Evolutionary conservation across 2,888 invertebrate genomes (phyloP), one percentile per base, ranked within the genome.

Genomic region (Hetaerina titia): DNA sequence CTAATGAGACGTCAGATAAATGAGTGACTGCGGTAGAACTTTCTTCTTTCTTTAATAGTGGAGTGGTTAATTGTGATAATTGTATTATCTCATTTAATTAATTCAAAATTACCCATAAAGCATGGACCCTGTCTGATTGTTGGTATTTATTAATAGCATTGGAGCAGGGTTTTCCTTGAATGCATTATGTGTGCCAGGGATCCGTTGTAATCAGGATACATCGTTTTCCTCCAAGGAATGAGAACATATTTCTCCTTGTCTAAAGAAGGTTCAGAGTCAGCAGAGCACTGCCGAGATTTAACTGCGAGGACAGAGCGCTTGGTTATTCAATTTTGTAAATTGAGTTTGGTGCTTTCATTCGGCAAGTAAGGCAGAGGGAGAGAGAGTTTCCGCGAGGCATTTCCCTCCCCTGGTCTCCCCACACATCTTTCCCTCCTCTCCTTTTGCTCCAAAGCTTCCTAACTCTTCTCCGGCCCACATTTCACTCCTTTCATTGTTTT

Each of bases 321-420:
- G 81, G 81, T 31, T 81, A 81, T 81, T 81, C 81, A 81, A 81
- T 81, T 81, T 81, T 31, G 31, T 31, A 81, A 81, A 81, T 81
- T 31, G 81, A 81, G 81, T 81, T 31, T 81, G 81, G 81, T 31
- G 81, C 31, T 81, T 31, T 81, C 31, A 31, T 81, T 81, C n/a
- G 25, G 81, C 4, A 13, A 81, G 81, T 19, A 81, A 81, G 31
- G 25, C 81, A 81, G 81, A 11, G 17, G 6, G 13, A 15, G 81
- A 15, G 81, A 31, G 31, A 81, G 31, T 81, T 81, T 81, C 81
- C 81, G 31, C 25, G 81, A 81, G 81, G 81, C 81, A 81, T 81
- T 81, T 81, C 81, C 15, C 81, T 31, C 13, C 11, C 13, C 31
- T 7, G 31, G 31, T 31, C 7, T 60, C 60, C 60, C 22, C 15